Conservation (phyloP, 2,113 vertebrate species). For the Thinocorus orbignyianus region DNA sequence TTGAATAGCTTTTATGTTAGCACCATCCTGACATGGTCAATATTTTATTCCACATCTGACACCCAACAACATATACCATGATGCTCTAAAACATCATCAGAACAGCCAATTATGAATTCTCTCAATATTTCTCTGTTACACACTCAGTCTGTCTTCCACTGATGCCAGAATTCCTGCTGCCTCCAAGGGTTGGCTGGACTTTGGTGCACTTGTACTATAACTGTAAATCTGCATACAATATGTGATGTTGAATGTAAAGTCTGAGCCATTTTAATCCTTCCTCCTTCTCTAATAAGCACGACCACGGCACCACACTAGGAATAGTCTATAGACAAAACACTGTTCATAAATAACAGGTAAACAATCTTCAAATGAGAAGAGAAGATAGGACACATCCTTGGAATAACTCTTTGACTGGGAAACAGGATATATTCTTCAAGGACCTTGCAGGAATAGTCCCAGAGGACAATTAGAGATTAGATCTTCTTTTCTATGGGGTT, state of each 20-base stretch:
- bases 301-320: constrained; percentile 10
- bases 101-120: background rate
- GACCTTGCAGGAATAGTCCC: constrained; percentile 59
- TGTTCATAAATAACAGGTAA: constrained; percentile 68
- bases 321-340: constrained; percentile 73
- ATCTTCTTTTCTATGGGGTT: constrained; percentile 68
- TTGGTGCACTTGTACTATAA: background rate
- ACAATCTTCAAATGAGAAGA: constrained; percentile 65
- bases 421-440: constrained; percentile 78
- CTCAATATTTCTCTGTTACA: background rate
- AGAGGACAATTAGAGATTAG: constrained; percentile 43
- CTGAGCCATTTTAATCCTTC: constrained; percentile 32
- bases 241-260: background rate
- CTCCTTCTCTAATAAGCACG: background rate
- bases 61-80: background rate
- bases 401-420: constrained; percentile 65
- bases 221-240: background rate
- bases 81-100: background rate
- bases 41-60: background rate
- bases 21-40: background rate
- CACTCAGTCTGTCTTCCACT: background rate
- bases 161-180: background rate
- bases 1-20: background rate
- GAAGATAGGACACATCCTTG: constrained; percentile 70
- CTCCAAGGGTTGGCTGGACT: background rate